Base-by-base conservation (phyloP, 2,797 vertebrate species). In the Crypturellus tataupa region DNA sequence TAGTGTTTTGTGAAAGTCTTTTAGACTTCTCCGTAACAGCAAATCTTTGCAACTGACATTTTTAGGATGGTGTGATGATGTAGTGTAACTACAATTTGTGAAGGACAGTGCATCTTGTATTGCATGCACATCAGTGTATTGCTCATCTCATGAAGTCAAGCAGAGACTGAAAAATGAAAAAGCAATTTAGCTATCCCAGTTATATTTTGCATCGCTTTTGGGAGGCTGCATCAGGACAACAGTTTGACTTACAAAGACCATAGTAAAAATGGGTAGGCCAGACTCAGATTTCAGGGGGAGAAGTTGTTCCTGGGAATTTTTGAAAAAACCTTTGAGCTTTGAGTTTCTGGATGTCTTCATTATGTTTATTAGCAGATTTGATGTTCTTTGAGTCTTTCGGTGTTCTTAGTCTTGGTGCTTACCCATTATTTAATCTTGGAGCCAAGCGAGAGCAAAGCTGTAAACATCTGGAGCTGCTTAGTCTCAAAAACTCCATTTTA, bases 91-190 rank as follows among this genome's bases (percentile, higher is more conserved):
- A 67, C n/a, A 69, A 53, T 49, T 49, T 27, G 46, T 31, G 33
- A 76, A 76, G 55, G n/a, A 44, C 1, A 4, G 20, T 55, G 58
- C 24, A 46, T 40, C 4, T 8, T 3, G 2, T 0, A 39, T 37
- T 3, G 2, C 0, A 0, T 3, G 2, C 0, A 0, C 17, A 20
- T 56, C n/a, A 17, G 42, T 42, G 42, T 42, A 42, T 44, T 44
- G 42, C 42, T 44, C 42, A 44, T 21, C 42, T 44, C 42, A 44
- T 44, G 42, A 44, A 44, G 42, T 44, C 49, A 70, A 58, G n/a
- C n/a, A 31, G 2, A 0, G 24, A 27, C 39, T 87, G 65, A 12
- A 21, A 77, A 37, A 80, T 8, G 19, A 56, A 68, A 65, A 76
- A 29, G 8, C 16, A 16, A 0, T 67, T 79, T 64, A 65, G 21